Base-by-base conservation (phyloP, 2,113 vertebrate species). In the Girardinichthys multiradiatus region DNA sequence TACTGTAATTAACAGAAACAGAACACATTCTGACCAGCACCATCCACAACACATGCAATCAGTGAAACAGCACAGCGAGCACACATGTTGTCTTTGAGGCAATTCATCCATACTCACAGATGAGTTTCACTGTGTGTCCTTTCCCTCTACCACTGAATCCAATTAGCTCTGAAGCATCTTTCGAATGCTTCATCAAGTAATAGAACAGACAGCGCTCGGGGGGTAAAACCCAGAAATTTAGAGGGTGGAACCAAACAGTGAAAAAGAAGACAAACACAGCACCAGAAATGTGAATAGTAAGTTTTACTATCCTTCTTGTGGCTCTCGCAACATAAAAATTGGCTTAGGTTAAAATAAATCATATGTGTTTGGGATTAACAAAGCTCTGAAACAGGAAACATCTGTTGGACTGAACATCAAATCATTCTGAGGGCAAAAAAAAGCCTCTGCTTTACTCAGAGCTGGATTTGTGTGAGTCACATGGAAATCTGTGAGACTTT, bases 151-250 rank as follows among this genome's bases (percentile, higher is more conserved):
- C 64, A 79, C 80, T 0, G 39, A 91, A 93, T 91, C 91, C 90
- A 92, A 92, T 92, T 92, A 92, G 76, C 79, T 85, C 86, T 74
- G 77, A 86, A 91, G 84, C 89, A 87, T 87, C 88, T 89, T 87
- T 82, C 27, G 48, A 67, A 85, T 83, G 89, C 79, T 89, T 89
- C 83, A 84, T 87, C 81, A 87, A 91, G 82, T 86, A 79, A 91
- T 63, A 88, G 81, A 68, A 85, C 79, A 80, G 77, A 74, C 57
- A n/a, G 54, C 70, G 74, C 76, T 83, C 54, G 5, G 61, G 83
- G 83, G 48, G 59, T 8, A 35, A 79, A 84, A 76, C 54, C 12
- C 13, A 0, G 19, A 74, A 68, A 86, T 80, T 62, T 26, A 71
- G 70, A 77, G 17, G 29, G 74, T 65, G 68, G 63, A 69, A 79